Conservation (phyloP, 23 tunicate genomes). For the Phallusia fumigata region DNA sequence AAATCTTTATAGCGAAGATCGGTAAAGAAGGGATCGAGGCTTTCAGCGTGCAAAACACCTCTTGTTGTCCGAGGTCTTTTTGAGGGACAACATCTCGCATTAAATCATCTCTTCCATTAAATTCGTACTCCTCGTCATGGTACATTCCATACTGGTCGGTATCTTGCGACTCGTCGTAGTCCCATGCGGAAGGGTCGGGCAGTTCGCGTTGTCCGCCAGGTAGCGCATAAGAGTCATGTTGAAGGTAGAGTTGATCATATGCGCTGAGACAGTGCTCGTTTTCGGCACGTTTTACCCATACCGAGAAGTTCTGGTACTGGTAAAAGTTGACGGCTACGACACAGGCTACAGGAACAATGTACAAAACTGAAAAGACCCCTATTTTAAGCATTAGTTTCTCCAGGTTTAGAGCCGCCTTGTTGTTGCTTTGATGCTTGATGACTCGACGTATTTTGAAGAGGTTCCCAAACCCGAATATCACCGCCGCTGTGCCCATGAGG, state of each 20-base stretch:
- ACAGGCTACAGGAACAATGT: conserved; percentile 64
- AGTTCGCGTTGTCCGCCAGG: neutral
- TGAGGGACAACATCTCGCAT: neutral
- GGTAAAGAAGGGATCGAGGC: conserved; percentile 55
- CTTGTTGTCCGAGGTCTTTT: neutral
- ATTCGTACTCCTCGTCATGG: neutral
- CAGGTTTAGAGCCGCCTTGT: conserved; percentile 40
- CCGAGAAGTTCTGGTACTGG: conserved; percentile 44
- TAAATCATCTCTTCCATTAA: neutral
- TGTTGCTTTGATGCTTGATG: conserved; percentile 36
- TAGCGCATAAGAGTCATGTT: conserved; percentile 6
- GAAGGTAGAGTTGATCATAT: neutral
- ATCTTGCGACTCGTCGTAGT: neutral
- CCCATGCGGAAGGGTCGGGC: neutral
- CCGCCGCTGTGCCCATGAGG: conserved; percentile 54
- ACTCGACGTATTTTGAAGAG: conserved; percentile 74
- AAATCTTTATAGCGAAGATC: conserved; percentile 54
- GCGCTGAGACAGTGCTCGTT: neutral
- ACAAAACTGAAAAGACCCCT: conserved; percentile 69
- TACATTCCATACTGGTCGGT: neutral
- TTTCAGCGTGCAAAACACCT: conserved; percentile 21
- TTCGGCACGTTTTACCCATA: conserved; percentile 36
- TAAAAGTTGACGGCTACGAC: conserved; percentile 66
- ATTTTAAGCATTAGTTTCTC: conserved; percentile 71
- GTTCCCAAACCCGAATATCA: conserved; percentile 52